A percentile compares a stretch with the other conserved stretches of the same genome.
These are phyloP conservation scores for Labia minor DNA, from an alignment of 2,888 invertebrate species.

Conservation along the genomic window DNA sequence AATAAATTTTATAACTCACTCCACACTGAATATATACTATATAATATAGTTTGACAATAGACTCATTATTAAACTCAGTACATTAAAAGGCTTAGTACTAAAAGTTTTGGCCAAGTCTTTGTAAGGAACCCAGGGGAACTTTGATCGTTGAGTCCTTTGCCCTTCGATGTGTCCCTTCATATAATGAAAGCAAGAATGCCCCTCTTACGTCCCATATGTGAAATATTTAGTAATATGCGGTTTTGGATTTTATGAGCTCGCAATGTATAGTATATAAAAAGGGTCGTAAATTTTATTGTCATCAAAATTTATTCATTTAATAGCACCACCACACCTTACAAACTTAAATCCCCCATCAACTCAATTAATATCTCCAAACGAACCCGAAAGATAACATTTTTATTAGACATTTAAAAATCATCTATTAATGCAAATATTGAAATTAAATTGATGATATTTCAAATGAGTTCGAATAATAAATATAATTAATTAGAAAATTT, in stretches of 20 bases:
- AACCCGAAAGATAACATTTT: no score
- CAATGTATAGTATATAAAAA: conserved; percentile 1
- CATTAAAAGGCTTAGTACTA: neutral
- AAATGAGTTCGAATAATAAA: no score
- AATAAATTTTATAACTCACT: no score
- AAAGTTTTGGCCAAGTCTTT: neutral
- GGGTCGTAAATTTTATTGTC: conserved; percentile 13
- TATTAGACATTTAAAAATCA: no score
- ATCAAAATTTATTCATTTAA: conserved; percentile 13
- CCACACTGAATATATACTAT: no score
- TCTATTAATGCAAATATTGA: no score
- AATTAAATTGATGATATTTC: no score
- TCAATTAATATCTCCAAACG: no score
- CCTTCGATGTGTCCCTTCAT: conserved; percentile 1
- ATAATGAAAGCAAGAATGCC: conserved; percentile 5
- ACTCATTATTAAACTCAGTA: neutral
- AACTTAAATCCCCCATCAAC: no score
- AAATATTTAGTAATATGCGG: conserved; percentile 13
- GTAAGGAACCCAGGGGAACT: conserved; percentile 1
- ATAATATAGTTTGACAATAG: neutral
- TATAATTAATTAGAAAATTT: no score
- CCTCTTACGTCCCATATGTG: neutral
- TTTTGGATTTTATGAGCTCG: conserved; percentile 13
- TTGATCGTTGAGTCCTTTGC: neutral
- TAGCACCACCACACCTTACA: neutral